Base-by-base conservation (phyloP, 2,888 invertebrate species). In the Tenthredo distinguenda region DNA sequence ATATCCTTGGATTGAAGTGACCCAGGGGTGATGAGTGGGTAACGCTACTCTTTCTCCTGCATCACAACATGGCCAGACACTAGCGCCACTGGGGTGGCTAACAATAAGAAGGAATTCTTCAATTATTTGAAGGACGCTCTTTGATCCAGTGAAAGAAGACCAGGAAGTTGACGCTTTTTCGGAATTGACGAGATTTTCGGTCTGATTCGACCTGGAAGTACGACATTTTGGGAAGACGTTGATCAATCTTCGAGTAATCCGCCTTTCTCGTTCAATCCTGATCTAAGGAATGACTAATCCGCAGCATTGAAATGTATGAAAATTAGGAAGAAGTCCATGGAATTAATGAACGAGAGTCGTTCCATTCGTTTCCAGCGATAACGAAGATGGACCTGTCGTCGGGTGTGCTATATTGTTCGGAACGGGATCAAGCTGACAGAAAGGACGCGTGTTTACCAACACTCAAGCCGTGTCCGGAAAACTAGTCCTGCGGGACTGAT, bases 401-500 rank as follows among this genome's bases (percentile, higher is more conserved):
- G 71, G n/a, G 37, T 71, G 10, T 21, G n/a, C 43, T 12, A 26
- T 76, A 15, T 21, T 77, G 12, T 31, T n/a, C 31, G 26, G 55
- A 77, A 50, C 37, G 47, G 15, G 31, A 50, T 77, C 47, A 26
- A 55, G 31, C 58, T 10, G 79, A 37, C 26, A 40, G 12, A 58
- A 58, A 62, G 55, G 50, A 50, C 55, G 77, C 10, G 58, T 77
- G 77, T 77, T 77, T 77, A 55, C 77, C 77, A 55, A 55, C 55
- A 77, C 77, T 77, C 31, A n/a, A 77, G 77, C 76, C 12, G 26
- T 55, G 77, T 50, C 77, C 55, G 31, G 77, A 31, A 50, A 58
- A 87, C 88, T 88, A 91, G 89, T 91, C 90, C 91, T 89, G 87
- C 88, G 92, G 91, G 92, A 92, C 92, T 92, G 92, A 92, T 93